A percentile compares a stretch with the other conserved stretches of the same genome.
These are phyloP conservation scores for Porites cylindrica DNA, from an alignment of 92 coral and sea anemone genomes.

Conservation along the genomic window DNA sequence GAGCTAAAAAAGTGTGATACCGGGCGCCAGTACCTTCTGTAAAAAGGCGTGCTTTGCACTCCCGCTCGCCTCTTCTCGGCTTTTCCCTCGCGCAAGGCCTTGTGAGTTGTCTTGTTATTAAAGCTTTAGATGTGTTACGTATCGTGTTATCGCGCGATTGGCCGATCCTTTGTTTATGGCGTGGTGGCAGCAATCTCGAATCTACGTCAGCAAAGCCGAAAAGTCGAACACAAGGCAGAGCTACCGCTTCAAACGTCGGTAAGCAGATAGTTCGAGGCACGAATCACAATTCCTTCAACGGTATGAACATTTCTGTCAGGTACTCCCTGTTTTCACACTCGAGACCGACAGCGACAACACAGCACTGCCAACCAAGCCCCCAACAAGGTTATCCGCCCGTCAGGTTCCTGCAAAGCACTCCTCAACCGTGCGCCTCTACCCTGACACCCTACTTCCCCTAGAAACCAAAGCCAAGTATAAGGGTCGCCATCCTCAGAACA, in stretches of 20 bases:
- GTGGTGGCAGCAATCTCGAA: conserved; percentile 52
- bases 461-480: conserved; percentile 25
- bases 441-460: neutral
- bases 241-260: conserved; percentile 4
- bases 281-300: conserved; percentile 63
- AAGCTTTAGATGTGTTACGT: neutral
- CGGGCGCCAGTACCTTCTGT: too few species aligned
- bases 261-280: conserved; percentile 17
- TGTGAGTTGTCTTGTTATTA: neutral
- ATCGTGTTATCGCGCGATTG: conserved; percentile 5
- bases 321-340: conserved; percentile 41
- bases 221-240: conserved; percentile 17
- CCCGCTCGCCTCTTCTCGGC: too few species aligned
- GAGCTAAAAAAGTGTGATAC: too few species aligned
- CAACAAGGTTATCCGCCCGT: too few species aligned
- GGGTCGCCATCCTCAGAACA: conserved; percentile 55
- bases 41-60: too few species aligned
- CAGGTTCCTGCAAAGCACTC: too few species aligned
- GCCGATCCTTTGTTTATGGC: neutral
- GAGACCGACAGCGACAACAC: neutral
- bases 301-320: conserved; percentile 70
- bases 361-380: too few species aligned
- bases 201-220: conserved; percentile 15
- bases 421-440: too few species aligned
- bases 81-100: too few species aligned